phyloP scores from a whole-genome alignment of 2,113 vertebrate species.

The Scopus umbretta region DNA sequence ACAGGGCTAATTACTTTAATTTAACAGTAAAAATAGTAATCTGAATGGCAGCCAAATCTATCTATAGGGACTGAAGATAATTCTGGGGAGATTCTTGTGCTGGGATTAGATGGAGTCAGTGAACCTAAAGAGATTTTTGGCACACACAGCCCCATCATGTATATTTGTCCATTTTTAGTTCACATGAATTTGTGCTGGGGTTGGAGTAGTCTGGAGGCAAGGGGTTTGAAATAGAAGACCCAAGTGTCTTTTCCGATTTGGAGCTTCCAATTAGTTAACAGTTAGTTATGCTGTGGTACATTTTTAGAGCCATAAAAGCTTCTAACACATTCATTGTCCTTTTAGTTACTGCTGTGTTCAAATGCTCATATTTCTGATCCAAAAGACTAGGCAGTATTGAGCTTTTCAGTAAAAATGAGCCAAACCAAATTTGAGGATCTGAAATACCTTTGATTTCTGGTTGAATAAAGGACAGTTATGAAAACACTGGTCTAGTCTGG shows the following conservation, averaged over 20 bases:
- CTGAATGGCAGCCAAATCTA: slow-evolving; percentile 13
- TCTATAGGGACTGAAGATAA: background rate
- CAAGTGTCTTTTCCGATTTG: background rate
- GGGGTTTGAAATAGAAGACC: background rate
- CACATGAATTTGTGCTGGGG: background rate
- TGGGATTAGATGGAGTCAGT: background rate
- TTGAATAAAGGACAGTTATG: background rate
- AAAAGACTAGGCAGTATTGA: background rate
- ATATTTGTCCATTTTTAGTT: background rate
- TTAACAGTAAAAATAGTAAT: slow-evolving; percentile 32
- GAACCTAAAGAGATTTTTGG: background rate
- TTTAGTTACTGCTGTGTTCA: background rate
- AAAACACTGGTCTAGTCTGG: background rate
- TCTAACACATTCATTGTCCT: background rate
- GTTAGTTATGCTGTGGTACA: background rate
- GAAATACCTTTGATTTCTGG: background rate
- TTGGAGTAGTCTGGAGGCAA: background rate
- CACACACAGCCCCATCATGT: background rate
- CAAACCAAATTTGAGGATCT: background rate
- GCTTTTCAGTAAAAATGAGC: background rate
- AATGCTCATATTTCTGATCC: background rate
- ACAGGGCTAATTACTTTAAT: slow-evolving; percentile 34
- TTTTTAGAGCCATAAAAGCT: background rate
- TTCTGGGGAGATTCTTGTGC: background rate
- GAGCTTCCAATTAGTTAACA: background rate